Conservation (phyloP, 2,113 vertebrate species). For the Channa argus region DNA sequence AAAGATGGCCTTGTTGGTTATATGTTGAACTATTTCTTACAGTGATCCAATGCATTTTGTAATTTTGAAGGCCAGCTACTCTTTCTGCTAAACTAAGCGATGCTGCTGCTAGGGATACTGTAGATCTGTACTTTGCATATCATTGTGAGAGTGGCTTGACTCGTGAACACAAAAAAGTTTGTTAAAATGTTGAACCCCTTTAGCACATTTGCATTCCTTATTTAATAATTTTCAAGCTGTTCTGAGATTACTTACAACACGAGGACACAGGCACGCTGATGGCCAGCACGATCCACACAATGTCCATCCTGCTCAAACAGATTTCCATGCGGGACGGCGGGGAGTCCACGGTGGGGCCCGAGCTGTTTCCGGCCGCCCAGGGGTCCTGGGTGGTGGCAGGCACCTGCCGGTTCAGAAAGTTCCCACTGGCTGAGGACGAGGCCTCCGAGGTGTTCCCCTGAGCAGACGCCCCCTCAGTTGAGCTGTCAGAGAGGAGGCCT, state of each 20-base stretch:
- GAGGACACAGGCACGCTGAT: slow-evolving; percentile 96
- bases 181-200: neutral
- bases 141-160: no score
- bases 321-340: slow-evolving; percentile 87
- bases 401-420: slow-evolving; percentile 92
- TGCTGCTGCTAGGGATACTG: no score
- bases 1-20: no score
- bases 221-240: neutral
- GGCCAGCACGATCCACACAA: slow-evolving; percentile 95
- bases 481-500: slow-evolving; percentile 64
- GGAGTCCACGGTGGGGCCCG: slow-evolving; percentile 86
- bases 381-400: slow-evolving; percentile 89
- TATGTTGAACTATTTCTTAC: no score
- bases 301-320: slow-evolving; percentile 96
- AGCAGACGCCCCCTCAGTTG: slow-evolving; percentile 31
- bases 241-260: slow-evolving; percentile 89
- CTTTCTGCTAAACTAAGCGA: no score
- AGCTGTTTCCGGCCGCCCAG: slow-evolving; percentile 85
- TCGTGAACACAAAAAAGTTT: no score
- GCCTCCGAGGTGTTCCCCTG: slow-evolving; percentile 81
- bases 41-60: no score
- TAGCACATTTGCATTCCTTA: neutral
- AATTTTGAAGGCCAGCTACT: no score
- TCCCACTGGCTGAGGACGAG: slow-evolving; percentile 85
- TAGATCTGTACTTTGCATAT: no score